Conservation (phyloP, 2,113 vertebrate genomes). For the Casuarius casuarius region DNA sequence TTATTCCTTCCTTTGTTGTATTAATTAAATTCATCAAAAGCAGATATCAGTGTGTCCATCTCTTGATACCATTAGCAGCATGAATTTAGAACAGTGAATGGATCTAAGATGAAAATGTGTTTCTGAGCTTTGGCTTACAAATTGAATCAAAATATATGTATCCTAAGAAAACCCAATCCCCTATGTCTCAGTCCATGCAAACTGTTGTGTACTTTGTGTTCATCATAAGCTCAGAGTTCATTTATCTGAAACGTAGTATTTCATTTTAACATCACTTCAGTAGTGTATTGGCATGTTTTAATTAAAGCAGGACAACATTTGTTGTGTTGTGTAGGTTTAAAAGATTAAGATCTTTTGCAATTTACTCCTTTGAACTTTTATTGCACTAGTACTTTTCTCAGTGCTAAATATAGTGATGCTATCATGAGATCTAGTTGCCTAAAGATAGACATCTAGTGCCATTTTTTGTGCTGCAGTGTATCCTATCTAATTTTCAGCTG, state of each 20-base stretch:
- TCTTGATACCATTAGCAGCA: accelerated
- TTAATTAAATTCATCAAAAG: neutral
- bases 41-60: neutral
- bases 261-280: neutral
- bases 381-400: neutral
- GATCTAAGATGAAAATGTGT: neutral
- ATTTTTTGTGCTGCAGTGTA: neutral
- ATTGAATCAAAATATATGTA: neutral
- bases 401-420: neutral
- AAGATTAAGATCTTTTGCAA: neutral
- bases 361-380: neutral
- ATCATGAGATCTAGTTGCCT: neutral
- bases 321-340: neutral
- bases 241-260: neutral
- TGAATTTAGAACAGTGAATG: neutral
- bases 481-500: neutral
- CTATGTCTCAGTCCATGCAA: neutral
- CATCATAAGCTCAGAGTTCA: neutral
- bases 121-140: neutral
- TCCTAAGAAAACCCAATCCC: neutral
- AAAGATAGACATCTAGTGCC: neutral
- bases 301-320: neutral
- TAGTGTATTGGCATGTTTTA: neutral
- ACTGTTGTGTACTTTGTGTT: neutral
- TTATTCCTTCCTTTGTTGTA: neutral